These are phyloP conservation scores for Gobio occitaniae DNA, from an alignment of 2,797 vertebrate species.

Conservation along the genomic window DNA sequence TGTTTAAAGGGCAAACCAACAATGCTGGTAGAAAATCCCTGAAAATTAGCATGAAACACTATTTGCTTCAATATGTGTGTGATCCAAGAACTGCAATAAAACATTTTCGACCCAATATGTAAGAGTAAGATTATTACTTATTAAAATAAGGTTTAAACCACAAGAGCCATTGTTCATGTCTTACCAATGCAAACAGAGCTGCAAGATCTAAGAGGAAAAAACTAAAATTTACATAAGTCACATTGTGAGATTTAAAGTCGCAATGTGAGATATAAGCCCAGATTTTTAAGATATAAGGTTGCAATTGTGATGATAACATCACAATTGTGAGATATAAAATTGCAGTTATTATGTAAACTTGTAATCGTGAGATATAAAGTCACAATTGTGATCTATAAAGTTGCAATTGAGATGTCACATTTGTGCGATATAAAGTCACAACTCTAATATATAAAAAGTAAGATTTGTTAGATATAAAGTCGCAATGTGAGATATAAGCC, in stretches of 20 bases:
- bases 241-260: neutral
- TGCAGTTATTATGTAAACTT: no score
- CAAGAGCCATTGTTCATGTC: neutral
- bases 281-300: no score
- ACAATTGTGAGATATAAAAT: no score
- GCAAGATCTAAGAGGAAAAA: neutral
- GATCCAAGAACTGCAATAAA: constrained; percentile 50
- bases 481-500: neutral
- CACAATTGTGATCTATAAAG: neutral
- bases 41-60: constrained; percentile 37
- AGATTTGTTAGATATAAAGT: neutral
- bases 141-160: neutral
- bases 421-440: neutral
- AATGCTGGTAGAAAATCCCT: constrained; percentile 3
- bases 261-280: neutral
- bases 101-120: constrained; percentile 45
- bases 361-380: no score
- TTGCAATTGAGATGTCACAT: no score
- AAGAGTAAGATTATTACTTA: constrained; percentile 47
- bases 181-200: neutral
- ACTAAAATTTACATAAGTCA: neutral
- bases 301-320: no score
- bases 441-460: no score
- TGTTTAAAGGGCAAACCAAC: constrained; percentile 28
- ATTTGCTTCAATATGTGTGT: constrained; percentile 43